Base-by-base conservation (phyloP, 2,888 invertebrate genomes). In the Pimpla rufipes region DNA sequence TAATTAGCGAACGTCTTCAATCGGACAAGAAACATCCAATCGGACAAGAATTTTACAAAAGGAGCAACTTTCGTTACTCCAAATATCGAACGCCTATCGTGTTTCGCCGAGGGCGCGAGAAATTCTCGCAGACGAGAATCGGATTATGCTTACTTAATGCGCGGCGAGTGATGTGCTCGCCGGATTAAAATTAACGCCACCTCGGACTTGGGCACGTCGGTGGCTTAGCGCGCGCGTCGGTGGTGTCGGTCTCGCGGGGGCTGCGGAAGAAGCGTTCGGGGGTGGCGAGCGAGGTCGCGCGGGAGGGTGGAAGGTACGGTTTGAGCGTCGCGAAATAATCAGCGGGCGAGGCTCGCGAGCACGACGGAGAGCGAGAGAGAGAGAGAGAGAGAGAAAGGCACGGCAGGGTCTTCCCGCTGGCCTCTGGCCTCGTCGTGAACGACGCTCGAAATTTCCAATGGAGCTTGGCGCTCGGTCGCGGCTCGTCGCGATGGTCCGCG, bases 361-460 rank as follows among this genome's bases (percentile, higher is more conserved):
- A n/a, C 8, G 42, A 64, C 7, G 5, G 8, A 18, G 40, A 42
- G 84, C 85, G 83, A 83, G 76, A 77, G 79, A 47, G 71, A 71
- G 78, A 75, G 45, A 70, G 78, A 79, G 62, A 82, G 70, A 62
- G 50, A 77, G 45, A 79, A 29, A 29, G 29, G 88, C 89, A 90
- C 86, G 79, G 80, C 84, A 88, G 88, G 90, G 90, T 89, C 90
- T 90, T 90, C 89, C 55, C 79, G 74, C 81, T 86, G 89, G 88
- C 88, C 89, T 89, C 84, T 85, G 85, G 84, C 68, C 84, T 84
- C 85, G 29, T 81, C 74, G 47, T 68, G 70, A 74, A 64, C 40
- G 74, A 79, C 71, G 35, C 67, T 76, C 79, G 83, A 84, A 83
- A 83, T 80, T 83, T 71, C 59, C 77, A 45, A 76, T 47, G 62